Percentiles rank a stretch among this genome's conserved stretches.
Evolutionary conservation across 2,888 invertebrate genomes (phyloP).

Genomic region (Octonoba sinensis): DNA sequence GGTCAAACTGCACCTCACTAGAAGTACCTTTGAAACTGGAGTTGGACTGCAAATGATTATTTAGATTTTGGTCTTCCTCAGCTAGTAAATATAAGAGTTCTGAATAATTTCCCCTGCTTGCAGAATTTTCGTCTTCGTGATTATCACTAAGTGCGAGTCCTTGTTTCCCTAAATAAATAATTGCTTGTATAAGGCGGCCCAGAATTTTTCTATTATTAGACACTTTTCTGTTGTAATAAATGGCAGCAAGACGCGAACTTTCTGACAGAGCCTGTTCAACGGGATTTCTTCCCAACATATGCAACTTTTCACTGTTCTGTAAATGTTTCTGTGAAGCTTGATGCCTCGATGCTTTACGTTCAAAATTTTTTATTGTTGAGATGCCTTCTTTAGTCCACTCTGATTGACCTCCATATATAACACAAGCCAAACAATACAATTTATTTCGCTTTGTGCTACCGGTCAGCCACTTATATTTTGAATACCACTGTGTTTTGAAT

Average conservation of each 20-base stretch:
- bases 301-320: background rate
- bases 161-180: slow-evolving; percentile 1
- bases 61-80: background rate
- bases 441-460: background rate
- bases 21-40: background rate
- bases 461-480: slow-evolving; percentile 2
- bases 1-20: background rate
- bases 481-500: background rate
- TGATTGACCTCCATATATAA: background rate
- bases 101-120: background rate
- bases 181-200: background rate
- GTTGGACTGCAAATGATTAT: too few species aligned
- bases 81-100: background rate
- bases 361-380: slow-evolving; percentile 3
- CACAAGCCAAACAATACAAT: slow-evolving; percentile 2
- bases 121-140: background rate
- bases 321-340: slow-evolving; percentile 2
- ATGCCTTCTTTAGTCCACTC: background rate
- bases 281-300: background rate
- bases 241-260: too few species aligned
- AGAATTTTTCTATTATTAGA: background rate
- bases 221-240: background rate
- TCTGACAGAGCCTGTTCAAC: background rate
- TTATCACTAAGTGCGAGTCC: background rate
- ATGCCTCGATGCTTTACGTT: background rate